Percentiles rank a stretch among this genome's conserved stretches.
These are phyloP conservation scores for Diadophis punctatus DNA, from an alignment of 2,113 vertebrate genomes.

Conservation along the genomic window DNA sequence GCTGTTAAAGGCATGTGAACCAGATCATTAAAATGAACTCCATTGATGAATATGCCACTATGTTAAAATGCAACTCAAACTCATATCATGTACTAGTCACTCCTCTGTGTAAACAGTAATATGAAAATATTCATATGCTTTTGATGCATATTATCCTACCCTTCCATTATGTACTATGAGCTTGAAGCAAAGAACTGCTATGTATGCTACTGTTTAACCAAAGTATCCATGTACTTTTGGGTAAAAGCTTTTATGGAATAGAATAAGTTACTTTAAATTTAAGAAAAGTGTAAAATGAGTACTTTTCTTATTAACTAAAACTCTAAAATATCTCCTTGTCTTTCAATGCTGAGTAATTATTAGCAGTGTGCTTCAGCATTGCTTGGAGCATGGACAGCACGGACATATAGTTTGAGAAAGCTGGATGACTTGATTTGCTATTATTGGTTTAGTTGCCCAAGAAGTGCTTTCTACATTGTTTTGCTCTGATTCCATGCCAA, in stretches of 20 bases:
- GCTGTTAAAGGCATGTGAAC: neutral
- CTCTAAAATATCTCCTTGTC: neutral
- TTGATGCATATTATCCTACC: neutral
- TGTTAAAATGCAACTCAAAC: neutral
- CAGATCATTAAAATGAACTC: neutral
- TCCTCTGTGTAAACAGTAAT: neutral
- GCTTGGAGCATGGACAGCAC: neutral
- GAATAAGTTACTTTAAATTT: slow-evolving; percentile 3
- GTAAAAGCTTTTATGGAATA: neutral
- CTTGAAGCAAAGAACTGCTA: neutral
- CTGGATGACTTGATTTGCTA: neutral
- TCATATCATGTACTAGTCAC: neutral
- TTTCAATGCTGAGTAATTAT: neutral
- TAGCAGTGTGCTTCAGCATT: neutral
- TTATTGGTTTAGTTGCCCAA: slow-evolving; percentile 6
- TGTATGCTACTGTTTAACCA: neutral
- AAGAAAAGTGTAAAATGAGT: neutral
- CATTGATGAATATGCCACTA: neutral
- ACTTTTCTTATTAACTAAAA: neutral
- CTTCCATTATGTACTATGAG: neutral
- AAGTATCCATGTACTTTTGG: neutral
- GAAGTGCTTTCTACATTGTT: slow-evolving; percentile 2
- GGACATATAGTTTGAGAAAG: neutral
- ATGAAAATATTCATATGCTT: neutral
- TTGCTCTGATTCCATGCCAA: slow-evolving; percentile 2